A percentile compares a stretch with the other conserved stretches of the same genome.
Conservation (phyloP, 1,140 invertebrate species). For the Panagrolaimus sp. region DNA sequence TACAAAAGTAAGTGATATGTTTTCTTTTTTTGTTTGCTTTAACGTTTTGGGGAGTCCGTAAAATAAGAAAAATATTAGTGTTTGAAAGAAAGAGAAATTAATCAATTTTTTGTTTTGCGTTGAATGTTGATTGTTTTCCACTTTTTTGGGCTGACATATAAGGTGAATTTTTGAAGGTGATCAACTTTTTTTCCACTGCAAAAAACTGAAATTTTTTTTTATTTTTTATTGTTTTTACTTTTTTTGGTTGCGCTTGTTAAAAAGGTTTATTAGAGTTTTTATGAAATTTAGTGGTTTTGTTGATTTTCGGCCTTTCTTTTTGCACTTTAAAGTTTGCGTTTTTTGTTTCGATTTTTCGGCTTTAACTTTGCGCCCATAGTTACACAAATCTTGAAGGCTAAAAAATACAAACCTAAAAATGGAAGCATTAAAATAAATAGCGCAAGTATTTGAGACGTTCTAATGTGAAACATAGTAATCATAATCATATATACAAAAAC, state of each 20-base stretch:
- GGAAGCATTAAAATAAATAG: too few relatives aligned
- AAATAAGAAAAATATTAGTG: neutral
- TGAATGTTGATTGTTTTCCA: conserved; percentile 5
- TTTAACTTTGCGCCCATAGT: too few relatives aligned
- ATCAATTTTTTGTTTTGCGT: neutral
- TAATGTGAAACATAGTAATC: too few relatives aligned
- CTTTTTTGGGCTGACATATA: neutral
- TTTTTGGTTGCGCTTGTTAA: conserved; percentile 56
- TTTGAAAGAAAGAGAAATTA: neutral
- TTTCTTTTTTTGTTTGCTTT: neutral
- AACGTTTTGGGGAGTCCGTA: too few relatives aligned
- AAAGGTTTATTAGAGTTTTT: too few relatives aligned
- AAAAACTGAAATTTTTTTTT: neutral
- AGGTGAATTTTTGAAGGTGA: neutral
- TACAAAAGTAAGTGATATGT: conserved; percentile 48
- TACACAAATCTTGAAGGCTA: too few relatives aligned
- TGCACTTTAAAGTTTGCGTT: too few relatives aligned
- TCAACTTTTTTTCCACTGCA: neutral
- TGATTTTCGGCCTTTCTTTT: too few relatives aligned
- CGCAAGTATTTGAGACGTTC: too few relatives aligned
- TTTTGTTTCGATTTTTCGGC: conserved; percentile 75
- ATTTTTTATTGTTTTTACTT: neutral
- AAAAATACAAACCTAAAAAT: too few relatives aligned
- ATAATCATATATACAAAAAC: too few relatives aligned
- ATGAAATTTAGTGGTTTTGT: too few relatives aligned